Percentiles rank a stretch among this genome's conserved stretches.
Evolutionary conservation across 2,888 invertebrate species (phyloP).

Genomic region (Megamerina dolium): DNA sequence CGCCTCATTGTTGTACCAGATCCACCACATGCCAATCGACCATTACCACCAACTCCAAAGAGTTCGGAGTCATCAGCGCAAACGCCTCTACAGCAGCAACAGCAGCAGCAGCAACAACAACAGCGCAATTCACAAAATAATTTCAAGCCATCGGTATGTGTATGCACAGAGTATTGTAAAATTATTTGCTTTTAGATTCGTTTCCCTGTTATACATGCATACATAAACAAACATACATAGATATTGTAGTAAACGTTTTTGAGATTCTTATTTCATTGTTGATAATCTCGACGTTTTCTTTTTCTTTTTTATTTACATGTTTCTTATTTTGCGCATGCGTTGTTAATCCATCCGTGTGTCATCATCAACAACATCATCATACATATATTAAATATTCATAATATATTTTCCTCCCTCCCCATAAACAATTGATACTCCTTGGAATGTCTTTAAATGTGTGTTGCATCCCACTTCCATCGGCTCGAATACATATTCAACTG

Average conservation of each 20-base stretch:
- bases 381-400: no score
- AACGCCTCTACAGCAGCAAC: conserved; percentile 65
- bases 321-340: no score
- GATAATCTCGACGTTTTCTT: background rate
- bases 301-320: no score
- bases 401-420: no score
- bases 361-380: no score
- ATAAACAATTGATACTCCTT: no score
- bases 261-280: conserved; percentile 20
- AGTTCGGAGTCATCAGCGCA: conserved; percentile 42
- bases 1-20: conserved; percentile 88
- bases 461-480: no score
- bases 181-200: background rate
- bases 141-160: conserved; percentile 80
- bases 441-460: no score
- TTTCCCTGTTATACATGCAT: no score
- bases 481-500: conserved; percentile 1
- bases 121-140: conserved; percentile 79
- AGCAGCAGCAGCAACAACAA: conserved; percentile 64
- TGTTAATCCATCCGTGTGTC: no score
- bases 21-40: conserved; percentile 63
- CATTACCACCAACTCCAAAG: conserved; percentile 49
- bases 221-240: background rate
- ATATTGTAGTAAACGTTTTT: conserved; percentile 2
- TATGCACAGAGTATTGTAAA: background rate